Evolutionary conservation across 2,888 invertebrate genomes (phyloP).

Genomic region (Drosophila mercatorum): DNA sequence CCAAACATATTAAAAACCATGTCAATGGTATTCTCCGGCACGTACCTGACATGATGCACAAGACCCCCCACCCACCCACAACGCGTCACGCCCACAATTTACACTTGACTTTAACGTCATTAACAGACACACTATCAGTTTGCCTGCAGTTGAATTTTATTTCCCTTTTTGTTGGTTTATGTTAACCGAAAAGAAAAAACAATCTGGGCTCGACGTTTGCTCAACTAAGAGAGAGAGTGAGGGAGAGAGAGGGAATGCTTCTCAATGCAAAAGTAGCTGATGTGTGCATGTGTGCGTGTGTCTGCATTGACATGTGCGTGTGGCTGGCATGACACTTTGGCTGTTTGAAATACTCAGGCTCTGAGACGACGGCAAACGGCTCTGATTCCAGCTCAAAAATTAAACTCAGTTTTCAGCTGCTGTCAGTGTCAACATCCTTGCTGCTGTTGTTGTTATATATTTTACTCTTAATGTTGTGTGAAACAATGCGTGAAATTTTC

Average conservation of each 20-base stretch:
- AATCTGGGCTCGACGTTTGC: slow-evolving; percentile 30
- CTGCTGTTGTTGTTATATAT: slow-evolving; percentile 23
- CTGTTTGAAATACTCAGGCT: slow-evolving; percentile 62
- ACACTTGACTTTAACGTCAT: slow-evolving; percentile 80
- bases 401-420: slow-evolving; percentile 22
- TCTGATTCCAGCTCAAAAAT: slow-evolving; percentile 34
- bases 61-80: background rate
- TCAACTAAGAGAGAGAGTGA: slow-evolving; percentile 21
- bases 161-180: slow-evolving; percentile 40
- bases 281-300: slow-evolving; percentile 27
- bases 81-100: slow-evolving; percentile 63
- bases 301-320: slow-evolving; percentile 66
- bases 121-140: slow-evolving; percentile 43
- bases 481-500: slow-evolving; percentile 41
- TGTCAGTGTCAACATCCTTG: slow-evolving; percentile 24
- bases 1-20: slow-evolving; percentile 66
- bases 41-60: slow-evolving; percentile 12
- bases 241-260: background rate
- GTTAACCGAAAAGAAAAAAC: slow-evolving; percentile 42
- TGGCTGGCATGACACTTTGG: slow-evolving; percentile 67
- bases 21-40: slow-evolving; percentile 54
- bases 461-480: slow-evolving; percentile 46
- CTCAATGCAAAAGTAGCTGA: slow-evolving; percentile 6
- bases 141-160: slow-evolving; percentile 34
- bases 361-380: slow-evolving; percentile 23